Base-by-base conservation (phyloP, 2,113 vertebrate species). In the Propithecus coquereli region DNA sequence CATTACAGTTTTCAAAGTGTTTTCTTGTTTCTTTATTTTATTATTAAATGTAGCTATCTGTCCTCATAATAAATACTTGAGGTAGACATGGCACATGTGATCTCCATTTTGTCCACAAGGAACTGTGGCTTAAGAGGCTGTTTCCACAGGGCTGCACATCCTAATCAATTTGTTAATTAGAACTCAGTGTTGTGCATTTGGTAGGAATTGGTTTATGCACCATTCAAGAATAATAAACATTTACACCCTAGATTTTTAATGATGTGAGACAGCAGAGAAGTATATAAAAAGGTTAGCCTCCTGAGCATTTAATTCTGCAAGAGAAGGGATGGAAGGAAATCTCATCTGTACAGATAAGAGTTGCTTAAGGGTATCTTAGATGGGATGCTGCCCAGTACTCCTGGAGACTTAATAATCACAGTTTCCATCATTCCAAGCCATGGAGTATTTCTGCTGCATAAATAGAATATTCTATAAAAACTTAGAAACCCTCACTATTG, bases 191-290 rank as follows among this genome's bases (percentile, higher is more conserved):
- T 27, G 50, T 18, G 0, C 57, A 25, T 66, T 98, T 87, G 70
- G 70, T 90, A 91, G 93, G 71, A 82, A 87, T 86, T 85, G 82
- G 70, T 65, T 86, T 93, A 2, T 50, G 23, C 2, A 0, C 37
- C 54, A 65, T 92, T 97, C 71, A 92, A 57, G 73, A 94, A 94
- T 82, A 86, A 79, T 94, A 96, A 97, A 7, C 54, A 34, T 11
- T 65, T 66, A 54, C 52, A 79, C 81, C 90, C 73, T 70, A 8
- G 54, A 74, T 84, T 85, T 71, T 87, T 77, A 59, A 70, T 83
- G 85, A 76, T 91, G 30, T 20, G 57, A 96, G 95, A 43, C 70
- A 88, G 74, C 34, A 88, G 20, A 90, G 66, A 87, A 77, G 11
- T 94, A 32, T 83, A 76, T 93, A 65, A 37, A 96, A 54, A 81